A percentile compares a stretch with the other conserved stretches of the same genome.
Evolutionary conservation across 2,888 invertebrate genomes (phyloP).

Genomic region (Epirrita christyi): DNA sequence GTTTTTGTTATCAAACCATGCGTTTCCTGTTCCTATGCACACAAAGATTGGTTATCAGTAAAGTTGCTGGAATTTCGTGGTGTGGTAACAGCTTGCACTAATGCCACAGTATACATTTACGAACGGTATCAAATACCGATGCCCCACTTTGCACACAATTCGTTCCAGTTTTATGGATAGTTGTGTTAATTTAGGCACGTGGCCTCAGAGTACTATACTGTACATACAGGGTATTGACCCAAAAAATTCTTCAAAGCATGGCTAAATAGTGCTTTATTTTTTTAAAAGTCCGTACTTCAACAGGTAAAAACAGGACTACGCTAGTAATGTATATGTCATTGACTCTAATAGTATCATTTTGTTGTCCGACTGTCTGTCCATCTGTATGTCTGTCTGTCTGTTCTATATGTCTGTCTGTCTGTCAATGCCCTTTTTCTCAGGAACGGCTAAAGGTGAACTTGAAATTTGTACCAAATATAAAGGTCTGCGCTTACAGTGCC

Average conservation of each 20-base stretch:
- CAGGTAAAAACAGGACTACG: too few species aligned
- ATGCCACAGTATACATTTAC: slow-evolving; percentile 9
- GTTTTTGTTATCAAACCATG: slow-evolving; percentile 26
- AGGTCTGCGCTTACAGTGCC: too few species aligned
- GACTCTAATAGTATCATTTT: not conserved
- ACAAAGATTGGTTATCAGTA: slow-evolving; percentile 31
- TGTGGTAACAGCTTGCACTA: slow-evolving; percentile 20
- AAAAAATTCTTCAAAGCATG: not conserved
- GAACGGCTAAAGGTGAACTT: not conserved
- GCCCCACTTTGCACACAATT: slow-evolving; percentile 25
- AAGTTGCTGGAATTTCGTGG: slow-evolving; percentile 11
- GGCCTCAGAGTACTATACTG: slow-evolving; percentile 2
- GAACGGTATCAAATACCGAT: slow-evolving; percentile 22
- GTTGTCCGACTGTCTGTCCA: not conserved
- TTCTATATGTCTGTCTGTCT: not conserved
- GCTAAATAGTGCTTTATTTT: too few species aligned
- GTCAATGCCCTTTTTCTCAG: not conserved
- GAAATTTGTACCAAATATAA: too few species aligned
- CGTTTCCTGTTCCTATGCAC: slow-evolving; percentile 29
- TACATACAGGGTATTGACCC: slow-evolving; percentile 7
- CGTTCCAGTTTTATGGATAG: slow-evolving; percentile 26
- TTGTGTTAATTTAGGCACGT: slow-evolving; percentile 14
- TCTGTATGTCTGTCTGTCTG: too few species aligned
- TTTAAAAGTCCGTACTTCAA: too few species aligned
- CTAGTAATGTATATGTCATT: too few species aligned